Conservation (phyloP, 1,140 invertebrate genomes). For the Myzus persicae region DNA sequence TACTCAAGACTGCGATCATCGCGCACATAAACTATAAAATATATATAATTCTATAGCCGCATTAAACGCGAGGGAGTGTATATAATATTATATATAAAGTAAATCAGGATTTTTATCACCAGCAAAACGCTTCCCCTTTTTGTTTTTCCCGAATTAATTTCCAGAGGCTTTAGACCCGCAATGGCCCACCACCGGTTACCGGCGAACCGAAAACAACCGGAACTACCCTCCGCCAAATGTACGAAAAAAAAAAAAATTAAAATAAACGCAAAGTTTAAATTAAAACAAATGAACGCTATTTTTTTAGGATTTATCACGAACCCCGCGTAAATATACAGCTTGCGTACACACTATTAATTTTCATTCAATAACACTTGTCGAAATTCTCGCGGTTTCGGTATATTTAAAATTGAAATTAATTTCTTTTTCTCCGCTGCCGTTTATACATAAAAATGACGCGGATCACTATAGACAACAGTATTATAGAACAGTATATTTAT, state of each 20-base stretch:
- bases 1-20: neutral
- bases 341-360: constrained; percentile 34
- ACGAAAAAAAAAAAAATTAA: neutral
- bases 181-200: constrained; percentile 2
- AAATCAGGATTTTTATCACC: constrained; percentile 51
- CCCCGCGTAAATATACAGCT: neutral
- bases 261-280: constrained; percentile 38
- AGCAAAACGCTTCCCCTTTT: constrained; percentile 12
- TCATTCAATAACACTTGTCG: constrained; percentile 27
- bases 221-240: neutral
- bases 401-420: constrained; percentile 10
- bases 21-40: neutral
- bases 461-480: neutral
- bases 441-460: neutral
- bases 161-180: constrained; percentile 32
- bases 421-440: neutral
- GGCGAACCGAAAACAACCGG: constrained; percentile 41
- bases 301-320: constrained; percentile 3
- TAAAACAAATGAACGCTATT: constrained; percentile 54
- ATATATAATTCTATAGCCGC: neutral
- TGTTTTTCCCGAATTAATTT: constrained; percentile 50
- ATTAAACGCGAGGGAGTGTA: neutral
- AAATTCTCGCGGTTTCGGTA: neutral
- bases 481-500: neutral
- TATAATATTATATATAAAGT: neutral